Evolutionary conservation across 2,888 invertebrate species (phyloP), one percentile per base, ranked within the genome.

Genomic region (Tipula vernalis): DNA sequence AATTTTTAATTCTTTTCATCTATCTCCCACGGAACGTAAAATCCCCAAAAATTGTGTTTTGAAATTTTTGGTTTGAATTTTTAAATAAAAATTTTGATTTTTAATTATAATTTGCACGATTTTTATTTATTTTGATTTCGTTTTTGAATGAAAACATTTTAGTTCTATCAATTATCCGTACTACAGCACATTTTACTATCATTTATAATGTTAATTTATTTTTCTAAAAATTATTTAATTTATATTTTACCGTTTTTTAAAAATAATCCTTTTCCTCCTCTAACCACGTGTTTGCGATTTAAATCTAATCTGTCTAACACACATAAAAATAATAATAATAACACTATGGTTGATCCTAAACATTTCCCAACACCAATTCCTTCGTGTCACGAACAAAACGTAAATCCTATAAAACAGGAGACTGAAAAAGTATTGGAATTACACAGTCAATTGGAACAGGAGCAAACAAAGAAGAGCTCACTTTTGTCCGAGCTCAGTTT

Each of bases 381-480:
- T 71, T 57, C 51, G 5, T 57, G 15, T 15, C 51, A 57, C 28
- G 28, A 28, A 71, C 18, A 10, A 28, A 28, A 28, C 10, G 71
- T 51, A 28, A 71, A 71, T 28, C 83, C 83, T 83, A 83, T 36
- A 36, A 85, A 41, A 86, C 57, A 86, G 89, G 91, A 92, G 87
- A 89, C 90, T 15, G 92, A 92, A 88, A 93, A 95, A 92, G 96
- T 96, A 57, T 94, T 95, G 89, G 96, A 95, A 0, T 92, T 98
- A 18, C 95, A 96, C 88, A 95, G 96, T 85, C 97, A 98, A 90
- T 92, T 98, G 87, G 98, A 99, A 89, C 97, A 98, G 91, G 98
- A 99, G 92, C 95, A 96, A 87, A 95, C 96, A 88, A 97, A 97
- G 89, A 95, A 98, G 88, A 94, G 95, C 87, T 93, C 95, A 39